phyloP scores from a whole-genome alignment of 2,888 invertebrate genomes.

The Limnephilus auricula region DNA sequence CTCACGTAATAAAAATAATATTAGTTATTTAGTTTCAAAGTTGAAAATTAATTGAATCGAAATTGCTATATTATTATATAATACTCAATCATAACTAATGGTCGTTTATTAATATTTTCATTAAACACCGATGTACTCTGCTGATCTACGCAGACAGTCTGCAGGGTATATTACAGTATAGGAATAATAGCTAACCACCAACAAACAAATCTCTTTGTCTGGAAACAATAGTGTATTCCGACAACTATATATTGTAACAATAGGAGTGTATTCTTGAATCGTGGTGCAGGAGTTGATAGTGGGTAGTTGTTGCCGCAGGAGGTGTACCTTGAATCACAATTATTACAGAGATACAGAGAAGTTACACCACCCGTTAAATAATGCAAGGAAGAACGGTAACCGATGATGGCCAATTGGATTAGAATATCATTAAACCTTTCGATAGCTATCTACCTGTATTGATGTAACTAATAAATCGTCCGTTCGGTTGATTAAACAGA shows the following conservation, averaged over 20 bases:
- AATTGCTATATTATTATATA: no score
- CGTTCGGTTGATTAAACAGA: no score
- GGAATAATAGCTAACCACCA: not conserved
- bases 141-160: not conserved
- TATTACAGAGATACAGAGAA: not conserved
- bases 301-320: not conserved
- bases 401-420: not conserved
- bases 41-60: no score
- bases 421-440: not conserved
- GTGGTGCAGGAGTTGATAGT: not conserved
- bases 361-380: not conserved
- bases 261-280: not conserved
- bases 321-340: not conserved
- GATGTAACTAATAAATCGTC: no score
- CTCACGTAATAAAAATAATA: no score
- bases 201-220: not conserved
- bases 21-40: no score
- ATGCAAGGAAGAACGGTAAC: not conserved
- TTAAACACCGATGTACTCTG: not conserved
- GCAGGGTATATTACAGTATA: not conserved
- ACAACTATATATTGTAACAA: not conserved
- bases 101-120: not conserved
- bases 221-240: conserved; percentile 14
- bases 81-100: not conserved
- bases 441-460: no score